Evolutionary conservation across 2,888 invertebrate species (phyloP).

Genomic region (Tetragonula carbonaria): DNA sequence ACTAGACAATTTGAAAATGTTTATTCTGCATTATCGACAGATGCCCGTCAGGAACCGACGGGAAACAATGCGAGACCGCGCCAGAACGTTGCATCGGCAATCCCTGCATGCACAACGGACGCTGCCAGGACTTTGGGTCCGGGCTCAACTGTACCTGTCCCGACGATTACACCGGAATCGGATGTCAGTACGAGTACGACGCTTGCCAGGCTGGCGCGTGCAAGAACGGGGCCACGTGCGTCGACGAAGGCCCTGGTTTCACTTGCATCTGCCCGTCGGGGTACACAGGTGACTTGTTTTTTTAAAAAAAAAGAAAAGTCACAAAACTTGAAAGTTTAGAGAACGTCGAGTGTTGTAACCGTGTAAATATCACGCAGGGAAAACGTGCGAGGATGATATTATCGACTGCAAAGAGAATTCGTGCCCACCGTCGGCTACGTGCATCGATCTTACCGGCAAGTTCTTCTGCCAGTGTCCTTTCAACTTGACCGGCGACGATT

Average conservation of each 20-base stretch:
- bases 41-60: constrained; percentile 97
- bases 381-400: constrained; percentile 96
- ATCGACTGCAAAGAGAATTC: constrained; percentile 96
- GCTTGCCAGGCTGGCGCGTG: constrained; percentile 96
- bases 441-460: constrained; percentile 94
- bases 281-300: constrained; percentile 84
- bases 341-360: background rate
- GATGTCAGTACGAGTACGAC: constrained; percentile 97
- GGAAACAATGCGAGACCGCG: constrained; percentile 98
- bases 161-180: constrained; percentile 93
- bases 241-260: constrained; percentile 93
- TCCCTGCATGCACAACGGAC: constrained; percentile 97
- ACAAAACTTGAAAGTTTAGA: background rate
- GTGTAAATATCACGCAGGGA: constrained; percentile 84
- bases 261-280: constrained; percentile 94
- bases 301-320: background rate
- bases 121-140: constrained; percentile 97
- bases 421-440: constrained; percentile 96
- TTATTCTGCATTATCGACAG: constrained; percentile 81
- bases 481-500: constrained; percentile 97
- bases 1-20: too few relatives aligned
- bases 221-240: constrained; percentile 96
- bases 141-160: constrained; percentile 97
- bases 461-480: constrained; percentile 99
- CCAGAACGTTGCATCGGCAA: constrained; percentile 97